These are phyloP conservation scores for Muscicapa comitata DNA, from an alignment of 2,797 vertebrate genomes.

Conservation along the genomic window DNA sequence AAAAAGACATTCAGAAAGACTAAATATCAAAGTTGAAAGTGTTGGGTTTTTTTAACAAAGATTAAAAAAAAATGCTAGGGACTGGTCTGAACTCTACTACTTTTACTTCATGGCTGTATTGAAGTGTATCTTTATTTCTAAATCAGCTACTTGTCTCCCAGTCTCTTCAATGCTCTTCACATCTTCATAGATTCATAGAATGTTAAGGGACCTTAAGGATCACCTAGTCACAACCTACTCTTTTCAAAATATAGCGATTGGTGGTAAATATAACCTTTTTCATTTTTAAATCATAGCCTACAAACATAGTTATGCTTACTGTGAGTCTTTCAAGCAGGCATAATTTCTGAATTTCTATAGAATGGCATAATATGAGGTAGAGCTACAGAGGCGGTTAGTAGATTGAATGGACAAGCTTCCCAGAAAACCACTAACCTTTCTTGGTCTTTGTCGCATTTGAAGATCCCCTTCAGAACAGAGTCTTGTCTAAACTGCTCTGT, in stretches of 20 bases:
- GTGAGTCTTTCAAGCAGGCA: not conserved
- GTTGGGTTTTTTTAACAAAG: not conserved
- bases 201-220: not conserved
- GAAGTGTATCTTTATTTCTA: not conserved
- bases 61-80: not conserved
- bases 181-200: not conserved
- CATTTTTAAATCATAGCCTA: not conserved
- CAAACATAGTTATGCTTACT: not conserved
- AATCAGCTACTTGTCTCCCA: not conserved
- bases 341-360: not conserved
- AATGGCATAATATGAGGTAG: not conserved
- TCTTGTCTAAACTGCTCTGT: not conserved
- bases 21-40: not conserved
- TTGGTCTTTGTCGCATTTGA: not conserved
- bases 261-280: not conserved
- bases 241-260: not conserved
- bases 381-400: not conserved
- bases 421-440: not conserved
- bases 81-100: not conserved
- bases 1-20: not conserved
- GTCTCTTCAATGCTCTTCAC: not conserved
- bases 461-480: not conserved
- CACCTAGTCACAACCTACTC: not conserved
- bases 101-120: constrained; percentile 27
- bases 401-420: not conserved